Percentiles rank a stretch among this genome's conserved stretches.
Conservation (phyloP, 92 coral and sea anemone genomes). For the Phymanthus crucifer region DNA sequence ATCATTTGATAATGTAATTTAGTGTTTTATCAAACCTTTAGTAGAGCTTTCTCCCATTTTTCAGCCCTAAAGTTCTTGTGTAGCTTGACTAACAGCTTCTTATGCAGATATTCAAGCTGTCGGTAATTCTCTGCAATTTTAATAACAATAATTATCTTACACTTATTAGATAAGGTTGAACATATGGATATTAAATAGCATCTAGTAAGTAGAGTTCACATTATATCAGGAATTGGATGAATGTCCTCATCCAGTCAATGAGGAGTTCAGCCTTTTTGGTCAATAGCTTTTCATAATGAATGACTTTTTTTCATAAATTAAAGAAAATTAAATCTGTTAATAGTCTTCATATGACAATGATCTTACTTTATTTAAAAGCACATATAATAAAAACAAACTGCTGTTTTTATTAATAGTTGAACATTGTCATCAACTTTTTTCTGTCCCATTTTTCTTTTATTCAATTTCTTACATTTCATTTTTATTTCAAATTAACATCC, state of each 20-base stretch:
- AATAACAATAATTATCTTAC: not conserved
- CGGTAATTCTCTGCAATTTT: slow-evolving; percentile 68
- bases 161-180: not conserved
- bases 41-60: slow-evolving; percentile 88
- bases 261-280: no score
- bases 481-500: not conserved
- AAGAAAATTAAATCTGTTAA: not conserved
- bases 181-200: not conserved
- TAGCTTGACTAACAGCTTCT: slow-evolving; percentile 72
- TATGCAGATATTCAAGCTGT: slow-evolving; percentile 63
- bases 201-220: no score
- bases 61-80: slow-evolving; percentile 80
- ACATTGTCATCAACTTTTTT: not conserved
- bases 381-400: no score
- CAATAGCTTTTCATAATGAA: not conserved
- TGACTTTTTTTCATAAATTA: not conserved
- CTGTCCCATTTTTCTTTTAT: not conserved
- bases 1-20: not conserved
- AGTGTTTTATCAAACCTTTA: slow-evolving; percentile 57
- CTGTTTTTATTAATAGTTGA: no score
- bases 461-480: not conserved
- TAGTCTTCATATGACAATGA: not conserved
- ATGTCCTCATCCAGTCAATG: no score
- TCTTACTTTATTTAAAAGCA: not conserved
- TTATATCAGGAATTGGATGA: no score